Evolutionary conservation across 2,113 vertebrate species (phyloP), one percentile per base, ranked within the genome.

Genomic region (Calypte anna): DNA sequence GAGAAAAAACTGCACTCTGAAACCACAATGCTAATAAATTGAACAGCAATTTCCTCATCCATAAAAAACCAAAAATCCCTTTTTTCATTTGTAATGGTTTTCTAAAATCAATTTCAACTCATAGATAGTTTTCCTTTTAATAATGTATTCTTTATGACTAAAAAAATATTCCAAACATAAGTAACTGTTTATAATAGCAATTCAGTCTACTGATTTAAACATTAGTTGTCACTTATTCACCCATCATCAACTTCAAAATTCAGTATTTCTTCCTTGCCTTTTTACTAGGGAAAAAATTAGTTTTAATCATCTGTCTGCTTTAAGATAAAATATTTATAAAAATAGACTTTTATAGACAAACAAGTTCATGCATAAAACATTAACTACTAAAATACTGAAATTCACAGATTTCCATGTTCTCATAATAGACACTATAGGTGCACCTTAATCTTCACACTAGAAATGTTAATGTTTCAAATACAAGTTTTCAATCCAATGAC

Each of bases 121-220:
- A 75, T 85, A 86, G 84, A 84, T 81, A 82, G 22, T 72, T 62
- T 66, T 82, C 7, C 4, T 63, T 67, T 92, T 79, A 86, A 75
- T 67, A 88, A 85, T 75, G 48, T 9, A 68, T 79, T 9, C 79
- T 90, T 33, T 67, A 90, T 76, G 58, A 95, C 90, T 94, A 91
- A 91, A 91, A 84, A 93, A 79, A 88, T 91, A 91, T 85, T 90
- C 91, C 14, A 79, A 76, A 82, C 28, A 64, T 61, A 57, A 91
- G 90, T 72, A 88, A 48, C 28, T 64, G 50, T 76, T 95, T 95
- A 82, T n/a, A 80, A 53, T 66, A n/a, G 40, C 38, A 91, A 76
- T 25, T 80, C 80, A 70, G 57, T 55, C 74, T 64, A 59, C 28
- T 82, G 81, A 95, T 91, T 86, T 57, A 89, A 81, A 88, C 57